Evolutionary conservation across 2,113 vertebrate genomes (phyloP).

Genomic region (Pelvicachromis taeniatus): DNA sequence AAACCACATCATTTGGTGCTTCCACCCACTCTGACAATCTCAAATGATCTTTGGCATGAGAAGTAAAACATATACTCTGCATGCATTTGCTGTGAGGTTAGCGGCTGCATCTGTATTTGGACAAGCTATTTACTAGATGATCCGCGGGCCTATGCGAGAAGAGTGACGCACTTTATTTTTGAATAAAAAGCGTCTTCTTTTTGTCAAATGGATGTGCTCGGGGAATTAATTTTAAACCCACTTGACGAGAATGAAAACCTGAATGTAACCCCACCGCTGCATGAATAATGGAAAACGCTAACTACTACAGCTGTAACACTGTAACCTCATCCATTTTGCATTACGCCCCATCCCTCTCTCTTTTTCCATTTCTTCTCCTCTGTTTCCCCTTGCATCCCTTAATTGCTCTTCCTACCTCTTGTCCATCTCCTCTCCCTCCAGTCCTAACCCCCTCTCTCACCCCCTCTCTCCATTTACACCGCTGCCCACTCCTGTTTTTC

Average conservation of each 20-base stretch:
- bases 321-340: constrained; percentile 24
- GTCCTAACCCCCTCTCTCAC: neutral
- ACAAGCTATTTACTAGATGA: neutral
- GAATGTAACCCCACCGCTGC: neutral
- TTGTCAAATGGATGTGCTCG: neutral
- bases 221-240: neutral
- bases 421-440: neutral
- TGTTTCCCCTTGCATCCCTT: neutral
- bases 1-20: neutral
- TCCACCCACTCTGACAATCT: neutral
- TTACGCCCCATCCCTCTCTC: neutral
- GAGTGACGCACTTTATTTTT: neutral
- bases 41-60: neutral
- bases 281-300: constrained; percentile 32
- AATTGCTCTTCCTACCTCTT: neutral
- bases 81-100: neutral
- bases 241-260: constrained; percentile 6
- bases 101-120: neutral
- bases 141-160: neutral
- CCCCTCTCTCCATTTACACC: neutral
- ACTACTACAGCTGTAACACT: constrained; percentile 17
- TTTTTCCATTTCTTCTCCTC: too few species aligned
- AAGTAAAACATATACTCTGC: neutral
- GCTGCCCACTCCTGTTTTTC: neutral
- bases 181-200: neutral